Conservation (phyloP, 2,888 invertebrate species). For the Parnassius smintheus region DNA sequence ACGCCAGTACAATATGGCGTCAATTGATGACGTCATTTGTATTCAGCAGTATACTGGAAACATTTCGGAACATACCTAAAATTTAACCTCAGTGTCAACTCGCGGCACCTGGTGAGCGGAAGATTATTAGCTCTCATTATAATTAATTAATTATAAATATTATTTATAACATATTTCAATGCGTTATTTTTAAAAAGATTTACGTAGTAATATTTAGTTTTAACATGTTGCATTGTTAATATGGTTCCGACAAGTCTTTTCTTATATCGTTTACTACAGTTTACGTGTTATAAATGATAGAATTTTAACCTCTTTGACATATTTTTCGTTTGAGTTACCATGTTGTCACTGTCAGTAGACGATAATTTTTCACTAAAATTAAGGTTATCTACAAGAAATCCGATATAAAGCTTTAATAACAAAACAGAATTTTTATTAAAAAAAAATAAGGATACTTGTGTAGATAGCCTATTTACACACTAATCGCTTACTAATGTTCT, state of each 20-base stretch:
- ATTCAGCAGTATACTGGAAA: too few relatives aligned
- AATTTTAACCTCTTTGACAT: neutral
- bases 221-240: neutral
- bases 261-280: slow-evolving; percentile 41
- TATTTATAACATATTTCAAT: too few relatives aligned
- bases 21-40: too few relatives aligned
- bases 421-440: slow-evolving; percentile 13
- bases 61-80: too few relatives aligned
- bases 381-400: slow-evolving; percentile 17
- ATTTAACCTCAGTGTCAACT: too few relatives aligned
- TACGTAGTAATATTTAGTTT: too few relatives aligned
- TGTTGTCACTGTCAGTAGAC: slow-evolving; percentile 46
- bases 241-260: slow-evolving; percentile 29
- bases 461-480: slow-evolving; percentile 32
- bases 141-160: too few relatives aligned
- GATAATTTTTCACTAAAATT: slow-evolving; percentile 37
- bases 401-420: neutral
- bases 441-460: slow-evolving; percentile 23
- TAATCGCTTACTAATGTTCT: slow-evolving; percentile 57
- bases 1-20: too few relatives aligned
- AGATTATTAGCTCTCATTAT: too few relatives aligned
- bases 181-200: too few relatives aligned
- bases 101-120: too few relatives aligned
- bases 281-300: slow-evolving; percentile 3
- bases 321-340: neutral